These are phyloP conservation scores for Aphodius granarius DNA, from an alignment of 2,888 invertebrate species.

Conservation along the genomic window DNA sequence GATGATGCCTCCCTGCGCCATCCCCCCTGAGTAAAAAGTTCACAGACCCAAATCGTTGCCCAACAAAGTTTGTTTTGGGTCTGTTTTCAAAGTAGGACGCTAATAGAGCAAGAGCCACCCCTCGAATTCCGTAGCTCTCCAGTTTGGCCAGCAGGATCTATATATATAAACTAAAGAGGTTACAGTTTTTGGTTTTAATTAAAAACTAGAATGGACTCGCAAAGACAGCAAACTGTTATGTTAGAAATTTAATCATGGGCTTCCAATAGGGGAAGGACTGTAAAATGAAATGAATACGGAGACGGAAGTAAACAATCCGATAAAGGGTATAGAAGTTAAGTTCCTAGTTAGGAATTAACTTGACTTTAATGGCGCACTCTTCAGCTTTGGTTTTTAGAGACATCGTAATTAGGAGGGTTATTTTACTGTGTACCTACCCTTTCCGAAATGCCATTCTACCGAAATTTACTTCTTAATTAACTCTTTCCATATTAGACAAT, in stretches of 20 bases:
- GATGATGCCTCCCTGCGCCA: too few species aligned
- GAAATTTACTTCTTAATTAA: neutral
- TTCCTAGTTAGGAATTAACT: conserved; percentile 24
- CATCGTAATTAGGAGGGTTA: conserved; percentile 21
- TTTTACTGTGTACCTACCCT: neutral
- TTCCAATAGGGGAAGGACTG: conserved; percentile 24
- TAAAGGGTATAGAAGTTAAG: conserved; percentile 22
- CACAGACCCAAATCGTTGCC: too few species aligned
- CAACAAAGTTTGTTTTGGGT: too few species aligned
- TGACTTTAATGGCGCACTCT: conserved; percentile 24
- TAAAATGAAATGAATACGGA: conserved; percentile 22
- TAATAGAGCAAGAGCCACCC: too few species aligned
- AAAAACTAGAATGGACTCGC: conserved; percentile 4
- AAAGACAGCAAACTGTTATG: conserved; percentile 7
- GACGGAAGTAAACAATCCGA: conserved; percentile 20
- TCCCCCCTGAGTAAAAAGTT: too few species aligned
- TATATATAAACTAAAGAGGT: too few species aligned
- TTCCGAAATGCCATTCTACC: neutral
- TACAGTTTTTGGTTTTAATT: too few species aligned
- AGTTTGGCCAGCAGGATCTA: too few species aligned
- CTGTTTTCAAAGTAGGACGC: too few species aligned
- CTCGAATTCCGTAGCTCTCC: too few species aligned
- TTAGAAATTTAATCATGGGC: conserved; percentile 21
- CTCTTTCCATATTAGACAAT: too few species aligned
- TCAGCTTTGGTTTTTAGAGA: conserved; percentile 24